Evolutionary conservation across 37 sponge, comb jelly and placozoan genomes (phyloP).

Genomic region (Crambe crambe): DNA sequence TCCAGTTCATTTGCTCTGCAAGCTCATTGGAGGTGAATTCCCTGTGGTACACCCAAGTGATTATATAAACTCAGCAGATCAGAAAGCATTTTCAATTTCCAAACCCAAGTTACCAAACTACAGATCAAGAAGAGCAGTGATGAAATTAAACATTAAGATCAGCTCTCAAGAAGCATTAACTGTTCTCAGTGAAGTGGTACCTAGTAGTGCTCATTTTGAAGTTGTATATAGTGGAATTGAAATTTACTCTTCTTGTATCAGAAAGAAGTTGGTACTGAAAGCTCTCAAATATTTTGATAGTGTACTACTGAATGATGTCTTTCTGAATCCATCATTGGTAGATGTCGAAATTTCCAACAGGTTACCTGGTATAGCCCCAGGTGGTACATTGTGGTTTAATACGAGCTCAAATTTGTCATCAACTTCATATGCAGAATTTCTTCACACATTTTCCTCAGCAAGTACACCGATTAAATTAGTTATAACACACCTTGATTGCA

Average conservation of each 20-base stretch:
- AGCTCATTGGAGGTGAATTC: slow-evolving; percentile 7
- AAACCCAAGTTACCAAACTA: neutral
- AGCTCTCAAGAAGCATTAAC: neutral
- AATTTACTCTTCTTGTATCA: neutral
- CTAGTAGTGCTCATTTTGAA: neutral
- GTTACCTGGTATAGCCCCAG: neutral
- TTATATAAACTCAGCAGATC: neutral
- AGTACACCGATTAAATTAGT: neutral
- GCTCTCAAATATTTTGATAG: neutral
- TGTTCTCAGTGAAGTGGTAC: neutral
- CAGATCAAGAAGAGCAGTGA: neutral
- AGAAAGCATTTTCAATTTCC: neutral
- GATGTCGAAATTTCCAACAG: neutral
- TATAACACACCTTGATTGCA: neutral
- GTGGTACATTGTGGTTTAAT: neutral
- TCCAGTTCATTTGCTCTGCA: neutral
- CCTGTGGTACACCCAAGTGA: neutral
- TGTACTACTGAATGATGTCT: neutral
- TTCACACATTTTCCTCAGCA: neutral
- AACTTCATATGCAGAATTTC: neutral
- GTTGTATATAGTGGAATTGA: neutral
- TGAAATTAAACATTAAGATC: neutral
- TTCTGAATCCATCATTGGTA: neutral
- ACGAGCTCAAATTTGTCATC: neutral
- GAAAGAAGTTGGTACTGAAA: neutral